Evolutionary conservation across 2,888 invertebrate genomes (phyloP).

Genomic region (Drepanosiphum platanoidis): DNA sequence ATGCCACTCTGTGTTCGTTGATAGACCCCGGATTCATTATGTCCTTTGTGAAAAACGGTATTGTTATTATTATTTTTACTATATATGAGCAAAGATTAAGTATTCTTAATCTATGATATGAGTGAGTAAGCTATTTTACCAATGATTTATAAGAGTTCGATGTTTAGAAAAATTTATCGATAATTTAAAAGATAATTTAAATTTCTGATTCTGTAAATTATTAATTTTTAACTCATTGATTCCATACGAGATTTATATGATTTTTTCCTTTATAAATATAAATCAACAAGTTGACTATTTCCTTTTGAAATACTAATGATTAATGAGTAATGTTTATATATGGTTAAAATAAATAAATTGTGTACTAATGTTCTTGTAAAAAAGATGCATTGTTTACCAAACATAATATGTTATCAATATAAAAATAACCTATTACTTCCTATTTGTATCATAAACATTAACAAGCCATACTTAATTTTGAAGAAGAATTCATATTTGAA

Average conservation of each 20-base stretch:
- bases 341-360: too few relatives aligned
- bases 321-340: too few relatives aligned
- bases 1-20: constrained; percentile 22
- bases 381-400: too few relatives aligned
- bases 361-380: too few relatives aligned
- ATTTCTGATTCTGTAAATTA: too few relatives aligned
- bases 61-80: neutral
- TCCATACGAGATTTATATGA: neutral
- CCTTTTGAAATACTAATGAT: too few relatives aligned
- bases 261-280: neutral
- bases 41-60: constrained; percentile 58
- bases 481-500: too few relatives aligned
- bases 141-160: neutral
- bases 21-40: constrained; percentile 44
- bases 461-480: too few relatives aligned
- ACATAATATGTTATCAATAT: too few relatives aligned
- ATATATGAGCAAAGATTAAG: neutral
- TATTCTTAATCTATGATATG: too few relatives aligned
- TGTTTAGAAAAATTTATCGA: neutral
- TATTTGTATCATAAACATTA: too few relatives aligned
- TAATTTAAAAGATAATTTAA: neutral
- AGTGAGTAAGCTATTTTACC: neutral
- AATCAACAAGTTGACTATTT: too few relatives aligned
- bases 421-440: neutral
- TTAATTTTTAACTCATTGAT: neutral